These are phyloP conservation scores for Micromys minutus DNA, from an alignment of 2,113 vertebrate species.

Conservation along the genomic window DNA sequence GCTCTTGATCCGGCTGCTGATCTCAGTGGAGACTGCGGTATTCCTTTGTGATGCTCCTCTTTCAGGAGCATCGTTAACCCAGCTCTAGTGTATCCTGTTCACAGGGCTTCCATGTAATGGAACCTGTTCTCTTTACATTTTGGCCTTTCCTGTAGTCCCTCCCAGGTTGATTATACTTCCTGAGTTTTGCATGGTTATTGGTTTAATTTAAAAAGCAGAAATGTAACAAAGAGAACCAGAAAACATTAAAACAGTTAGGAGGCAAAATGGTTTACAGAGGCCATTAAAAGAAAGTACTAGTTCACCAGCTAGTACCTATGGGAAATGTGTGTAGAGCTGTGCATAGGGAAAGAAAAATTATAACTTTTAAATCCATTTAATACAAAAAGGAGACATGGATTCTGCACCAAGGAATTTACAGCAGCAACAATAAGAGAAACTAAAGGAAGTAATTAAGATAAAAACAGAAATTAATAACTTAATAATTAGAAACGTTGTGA, in stretches of 20 bases:
- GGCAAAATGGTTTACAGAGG: slow-evolving; percentile 16
- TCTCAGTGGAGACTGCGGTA: background rate
- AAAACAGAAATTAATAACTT: slow-evolving; percentile 60
- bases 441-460: slow-evolving; percentile 71
- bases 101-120: background rate
- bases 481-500: slow-evolving; percentile 56
- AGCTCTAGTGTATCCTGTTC: background rate
- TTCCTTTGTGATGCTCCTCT: background rate
- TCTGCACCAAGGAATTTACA: slow-evolving; percentile 55
- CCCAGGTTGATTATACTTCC: background rate
- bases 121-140: background rate
- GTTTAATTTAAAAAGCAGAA: slow-evolving; percentile 47
- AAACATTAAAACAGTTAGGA: background rate
- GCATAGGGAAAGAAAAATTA: slow-evolving; percentile 40
- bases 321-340: background rate
- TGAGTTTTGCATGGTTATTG: slow-evolving; percentile 17
- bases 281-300: background rate
- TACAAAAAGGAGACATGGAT: slow-evolving; percentile 17
- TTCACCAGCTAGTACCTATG: background rate
- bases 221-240: background rate
- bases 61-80: background rate
- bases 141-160: background rate
- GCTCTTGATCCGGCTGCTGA: rapidly evolving
- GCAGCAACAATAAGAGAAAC: slow-evolving; percentile 38
- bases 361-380: slow-evolving; percentile 51